A percentile compares a stretch with the other conserved stretches of the same genome.
Conservation (phyloP, 2,888 invertebrate genomes). For the Atrina japonica region DNA sequence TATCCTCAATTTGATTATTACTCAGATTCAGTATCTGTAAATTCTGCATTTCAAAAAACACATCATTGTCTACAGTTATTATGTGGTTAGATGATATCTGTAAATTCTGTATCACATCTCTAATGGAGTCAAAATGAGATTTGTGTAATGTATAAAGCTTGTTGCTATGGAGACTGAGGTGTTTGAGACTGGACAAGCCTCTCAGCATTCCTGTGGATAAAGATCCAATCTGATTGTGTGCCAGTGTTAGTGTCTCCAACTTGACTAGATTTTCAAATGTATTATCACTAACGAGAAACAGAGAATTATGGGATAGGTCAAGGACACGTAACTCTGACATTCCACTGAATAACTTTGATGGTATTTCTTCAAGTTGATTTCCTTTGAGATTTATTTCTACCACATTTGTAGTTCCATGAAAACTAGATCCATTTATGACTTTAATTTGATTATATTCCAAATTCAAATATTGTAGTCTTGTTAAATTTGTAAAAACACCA, state of each 20-base stretch:
- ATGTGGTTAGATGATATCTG: constrained; percentile 54
- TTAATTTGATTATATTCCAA: constrained; percentile 50
- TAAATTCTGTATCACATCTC: constrained; percentile 45
- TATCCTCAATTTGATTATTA: constrained; percentile 54
- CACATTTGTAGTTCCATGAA: constrained; percentile 44
- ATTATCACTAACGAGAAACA: constrained; percentile 42
- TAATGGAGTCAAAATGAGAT: constrained; percentile 42
- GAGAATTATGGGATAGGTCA: constrained; percentile 56
- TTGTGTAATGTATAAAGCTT: constrained; percentile 42
- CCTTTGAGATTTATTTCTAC: constrained; percentile 49
- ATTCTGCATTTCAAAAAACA: constrained; percentile 56
- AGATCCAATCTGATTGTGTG: constrained; percentile 50
- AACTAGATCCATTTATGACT: constrained; percentile 47
- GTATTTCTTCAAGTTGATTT: constrained; percentile 52
- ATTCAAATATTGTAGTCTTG: constrained; percentile 53
- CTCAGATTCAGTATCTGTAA: constrained; percentile 56
- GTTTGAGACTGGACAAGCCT: constrained; percentile 50
- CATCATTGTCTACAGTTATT: constrained; percentile 46
- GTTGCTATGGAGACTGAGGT: constrained; percentile 52
- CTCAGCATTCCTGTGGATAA: constrained; percentile 46
- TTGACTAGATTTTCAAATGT: constrained; percentile 49
- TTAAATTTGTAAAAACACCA: constrained; percentile 46
- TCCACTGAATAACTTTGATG: constrained; percentile 47
- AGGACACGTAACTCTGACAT: constrained; percentile 47
- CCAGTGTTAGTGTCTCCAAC: constrained; percentile 46